These are phyloP conservation scores for Apeira syringaria DNA, from an alignment of 2,888 invertebrate species.

Conservation along the genomic window DNA sequence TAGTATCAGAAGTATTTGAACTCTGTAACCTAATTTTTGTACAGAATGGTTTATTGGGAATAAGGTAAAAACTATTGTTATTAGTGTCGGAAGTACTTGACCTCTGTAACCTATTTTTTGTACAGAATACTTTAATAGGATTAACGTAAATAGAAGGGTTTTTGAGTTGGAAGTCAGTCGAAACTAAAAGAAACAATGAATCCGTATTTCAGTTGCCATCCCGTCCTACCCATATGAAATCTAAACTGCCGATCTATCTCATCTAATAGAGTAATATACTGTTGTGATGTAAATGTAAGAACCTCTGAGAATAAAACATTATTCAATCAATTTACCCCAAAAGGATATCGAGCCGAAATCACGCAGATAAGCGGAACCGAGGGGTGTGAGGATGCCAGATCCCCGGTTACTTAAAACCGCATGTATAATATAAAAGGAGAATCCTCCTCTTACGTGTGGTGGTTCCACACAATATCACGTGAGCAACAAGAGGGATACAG, in stretches of 20 bases:
- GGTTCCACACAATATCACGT: slow-evolving; percentile 33
- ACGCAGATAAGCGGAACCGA: slow-evolving; percentile 58
- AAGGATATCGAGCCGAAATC: slow-evolving; percentile 56
- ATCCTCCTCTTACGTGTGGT: slow-evolving; percentile 27
- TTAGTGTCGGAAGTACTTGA: no score
- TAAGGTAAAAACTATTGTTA: no score
- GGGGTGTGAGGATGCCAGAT: slow-evolving; percentile 41
- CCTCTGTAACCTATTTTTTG: no score
- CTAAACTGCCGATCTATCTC: neutral
- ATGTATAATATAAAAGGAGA: slow-evolving; percentile 68
- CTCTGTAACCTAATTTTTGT: no score
- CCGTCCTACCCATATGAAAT: neutral
- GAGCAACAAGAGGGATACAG: slow-evolving; percentile 36
- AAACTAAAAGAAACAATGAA: no score
- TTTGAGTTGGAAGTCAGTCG: no score
- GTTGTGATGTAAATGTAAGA: slow-evolving; percentile 28
- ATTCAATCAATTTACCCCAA: slow-evolving; percentile 62
- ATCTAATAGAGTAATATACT: slow-evolving; percentile 12
- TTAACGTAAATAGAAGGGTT: no score
- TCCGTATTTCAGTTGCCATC: no score
- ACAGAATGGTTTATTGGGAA: no score
- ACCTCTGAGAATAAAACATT: slow-evolving; percentile 52
- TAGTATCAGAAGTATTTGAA: no score
- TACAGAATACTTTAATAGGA: no score
- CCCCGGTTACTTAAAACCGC: slow-evolving; percentile 64